Evolutionary conservation across 2,888 invertebrate genomes (phyloP), one percentile per base, ranked within the genome.

Genomic region (Ormyrus thymus): DNA sequence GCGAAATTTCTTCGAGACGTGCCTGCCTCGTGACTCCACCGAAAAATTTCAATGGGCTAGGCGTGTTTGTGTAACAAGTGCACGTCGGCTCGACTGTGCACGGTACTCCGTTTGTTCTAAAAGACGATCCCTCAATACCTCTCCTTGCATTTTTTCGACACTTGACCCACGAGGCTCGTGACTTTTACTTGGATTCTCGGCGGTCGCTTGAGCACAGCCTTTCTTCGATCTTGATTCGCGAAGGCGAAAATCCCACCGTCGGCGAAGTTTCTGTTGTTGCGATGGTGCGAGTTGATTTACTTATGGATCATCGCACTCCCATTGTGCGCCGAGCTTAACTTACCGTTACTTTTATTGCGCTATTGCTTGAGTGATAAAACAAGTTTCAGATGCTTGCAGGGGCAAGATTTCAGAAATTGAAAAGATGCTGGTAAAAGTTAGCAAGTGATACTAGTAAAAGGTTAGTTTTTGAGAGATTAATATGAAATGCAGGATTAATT

Each of bases 61-160:
- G 62, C 58, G 62, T 59, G 68, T 76, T 72, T 61, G 70, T 68
- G 69, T 79, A 79, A 79, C 76, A 72, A 69, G 76, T 72, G 78
- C 73, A 66, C 29, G 4, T 58, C 29, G 50, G 29, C 48, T n/a
- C 46, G 45, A 10, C n/a, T 43, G 43, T 73, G 8, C 51, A 45
- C 43, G 15, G 48, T n/a, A 55, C 70, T 56, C 43, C 45, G 64
- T 64, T 76, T 11, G 62, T 55, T 71, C 43, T 45, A 66, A 69
- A 13, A 55, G 70, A 59, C 70, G 48, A 71, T 76, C 62, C 51
- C 59, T 55, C 65, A 51, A 72, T 68, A 61, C 68, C 76, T 76
- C 66, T 9, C 68, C 69, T 69, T 46, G 59, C 62, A 69, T 77
- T 80, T 77, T 77, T 80, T 69, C 76, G 51, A 59, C 69, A 65